Evolutionary conservation across 1,140 invertebrate genomes (phyloP), one percentile per base, ranked within the genome.

Genomic region (Diuraphis noxia): DNA sequence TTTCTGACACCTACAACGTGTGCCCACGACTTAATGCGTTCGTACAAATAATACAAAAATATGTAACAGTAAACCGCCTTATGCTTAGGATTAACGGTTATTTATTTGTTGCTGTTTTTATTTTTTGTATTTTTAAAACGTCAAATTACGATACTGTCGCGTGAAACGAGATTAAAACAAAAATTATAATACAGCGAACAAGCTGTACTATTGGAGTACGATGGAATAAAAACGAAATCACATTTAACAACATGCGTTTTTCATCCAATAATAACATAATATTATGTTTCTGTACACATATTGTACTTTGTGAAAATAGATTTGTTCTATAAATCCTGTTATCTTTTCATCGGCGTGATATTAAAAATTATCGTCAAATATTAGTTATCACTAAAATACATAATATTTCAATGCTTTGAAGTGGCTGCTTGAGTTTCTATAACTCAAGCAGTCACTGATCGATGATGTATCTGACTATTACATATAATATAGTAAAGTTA

Each of bases 11-110:
- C 79, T 41, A 82, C 38, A 82, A 38, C 10, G 1, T 40, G 23
- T 38, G 36, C 36, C 40, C 36, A 82, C 36, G 79, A 82, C 79
- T 1, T 41, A 40, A 40, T 40, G 36, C 5, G 36, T 10, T 30
- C 23, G 79, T 82, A 82, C 79, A 82, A 82, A 82, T 82, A 82
- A 82, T 30, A 82, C 25, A 41, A 72, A n/a, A 49, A 49, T 49
- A 82, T 82, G 79, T 41, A 41, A 82, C 79, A 41, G 79, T 82
- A 82, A 82, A 82, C 79, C 38, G 21, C 19, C 46, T 49, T 21
- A 21, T 21, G 46, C 46, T 41, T 23, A 82, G 79, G 79, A 82
- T 82, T 82, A 82, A 41, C 36, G 25, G 23, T 82, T 82, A 82
- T 82, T 82, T 82, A 40, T 82, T 36, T 82, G 36, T 36, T 41